These are phyloP conservation scores for Theristicus caerulescens DNA, from an alignment of 2,113 vertebrate genomes.

Conservation along the genomic window DNA sequence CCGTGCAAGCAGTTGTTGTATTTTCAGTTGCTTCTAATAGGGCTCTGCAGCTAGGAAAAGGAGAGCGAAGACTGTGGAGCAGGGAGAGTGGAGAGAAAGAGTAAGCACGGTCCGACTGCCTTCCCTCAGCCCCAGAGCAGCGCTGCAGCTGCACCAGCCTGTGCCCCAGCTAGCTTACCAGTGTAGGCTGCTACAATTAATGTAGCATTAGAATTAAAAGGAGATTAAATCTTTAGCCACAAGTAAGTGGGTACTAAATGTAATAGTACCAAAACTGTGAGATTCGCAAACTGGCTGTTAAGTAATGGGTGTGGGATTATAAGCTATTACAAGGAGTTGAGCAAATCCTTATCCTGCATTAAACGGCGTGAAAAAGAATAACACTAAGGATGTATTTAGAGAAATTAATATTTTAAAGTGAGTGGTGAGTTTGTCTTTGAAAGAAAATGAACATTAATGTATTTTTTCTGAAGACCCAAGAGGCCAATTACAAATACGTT, in stretches of 20 bases:
- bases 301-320: not conserved
- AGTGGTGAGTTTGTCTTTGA: not conserved
- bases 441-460: not conserved
- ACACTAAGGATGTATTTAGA: not conserved
- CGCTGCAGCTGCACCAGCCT: not conserved
- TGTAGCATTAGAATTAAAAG: not conserved
- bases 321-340: not conserved
- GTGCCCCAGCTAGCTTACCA: not conserved
- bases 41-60: not conserved
- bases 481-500: not conserved
- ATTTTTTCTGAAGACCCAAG: not conserved
- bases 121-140: not conserved
- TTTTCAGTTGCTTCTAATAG: not conserved
- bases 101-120: fast-evolving
- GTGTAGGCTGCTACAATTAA: not conserved
- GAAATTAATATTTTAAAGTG: not conserved
- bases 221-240: not conserved
- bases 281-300: not conserved
- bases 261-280: not conserved
- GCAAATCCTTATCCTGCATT: not conserved
- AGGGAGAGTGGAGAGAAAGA: too few relatives aligned
- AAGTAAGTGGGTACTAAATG: not conserved
- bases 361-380: not conserved
- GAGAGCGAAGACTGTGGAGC: not conserved
- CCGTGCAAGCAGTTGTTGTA: not conserved